Conservation (phyloP, 2,797 vertebrate genomes). For the Tenualosa ilisha region DNA sequence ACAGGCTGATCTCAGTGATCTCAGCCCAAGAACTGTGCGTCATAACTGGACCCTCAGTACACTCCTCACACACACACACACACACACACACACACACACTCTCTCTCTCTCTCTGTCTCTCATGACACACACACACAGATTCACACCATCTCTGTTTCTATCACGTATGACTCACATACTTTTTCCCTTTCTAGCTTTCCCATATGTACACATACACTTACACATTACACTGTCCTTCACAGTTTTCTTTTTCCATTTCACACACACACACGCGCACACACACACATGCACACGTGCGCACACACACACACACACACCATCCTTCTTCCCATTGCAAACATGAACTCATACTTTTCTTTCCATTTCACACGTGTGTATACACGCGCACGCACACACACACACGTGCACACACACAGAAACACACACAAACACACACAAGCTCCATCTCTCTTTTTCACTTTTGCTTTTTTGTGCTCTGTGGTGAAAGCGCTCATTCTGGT, state of each 20-base stretch:
- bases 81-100: slow-evolving; percentile 17
- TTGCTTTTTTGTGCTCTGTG: neutral
- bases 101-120: neutral
- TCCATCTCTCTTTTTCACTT: neutral
- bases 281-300: neutral
- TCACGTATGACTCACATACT: neutral
- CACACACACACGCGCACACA: slow-evolving; percentile 1
- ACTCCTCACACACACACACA: neutral
- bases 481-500: neutral
- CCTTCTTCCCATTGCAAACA: neutral
- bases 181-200: neutral
- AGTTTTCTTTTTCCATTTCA: neutral
- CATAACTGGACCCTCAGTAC: slow-evolving; percentile 22
- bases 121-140: neutral
- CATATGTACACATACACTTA: neutral
- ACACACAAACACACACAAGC: neutral
- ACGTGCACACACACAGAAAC: neutral
- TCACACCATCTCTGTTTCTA: neutral
- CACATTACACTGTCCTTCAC: neutral
- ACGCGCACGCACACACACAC: neutral
- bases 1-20: slow-evolving; percentile 45
- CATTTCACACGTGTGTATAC: neutral
- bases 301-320: neutral
- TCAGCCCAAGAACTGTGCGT: slow-evolving; percentile 45
- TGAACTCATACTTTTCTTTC: neutral